Base-by-base conservation (phyloP, 2,888 invertebrate genomes). In the Boloria euphrosyne region DNA sequence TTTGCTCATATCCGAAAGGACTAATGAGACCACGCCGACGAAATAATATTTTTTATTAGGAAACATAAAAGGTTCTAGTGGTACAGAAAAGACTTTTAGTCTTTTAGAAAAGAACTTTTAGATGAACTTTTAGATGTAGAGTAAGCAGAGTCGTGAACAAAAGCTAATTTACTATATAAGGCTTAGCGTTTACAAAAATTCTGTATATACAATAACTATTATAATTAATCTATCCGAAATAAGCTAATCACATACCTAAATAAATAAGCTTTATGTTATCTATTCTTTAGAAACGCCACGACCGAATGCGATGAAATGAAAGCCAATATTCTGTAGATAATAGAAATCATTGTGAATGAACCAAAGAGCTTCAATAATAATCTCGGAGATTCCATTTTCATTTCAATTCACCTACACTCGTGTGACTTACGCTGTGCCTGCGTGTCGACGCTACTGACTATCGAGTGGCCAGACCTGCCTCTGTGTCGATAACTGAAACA, bases 311-410 rank as follows among this genome's bases (percentile, higher is more conserved):
- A 17, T 17, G 22, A 52, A 58, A 57, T 16, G 50, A 17, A 46
- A 64, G 58, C 58, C 64, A 64, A 63, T 62, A 53, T 51, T 27
- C 16, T 22, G 31, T 18, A 59, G 47, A 64, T 64, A 64, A 59
- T 64, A 58, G 58, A 52, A 64, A 59, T 31, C 47, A 59, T 31
- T 38, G 49, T 49, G 59, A 59, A 59, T 13, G 49, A 59, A 59
- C 49, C 31, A 14, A 49, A 17, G 31, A 16, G 49, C 49, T 49
- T 59, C 31, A 59, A 49, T 31, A 59, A 31, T 17, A 49, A 27
- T 59, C 58, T 31, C 13, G 58, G n/a, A 49, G 31, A 59, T 59
- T 17, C 49, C 47, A 59, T 17, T 27, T 58, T 47, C 58, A 58
- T 58, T 58, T 47, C 47, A 13, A 59, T 31, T 17, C 59, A 18